These are phyloP conservation scores for Lucinisca nassula DNA, from an alignment of 2,888 invertebrate species.

Conservation along the genomic window DNA sequence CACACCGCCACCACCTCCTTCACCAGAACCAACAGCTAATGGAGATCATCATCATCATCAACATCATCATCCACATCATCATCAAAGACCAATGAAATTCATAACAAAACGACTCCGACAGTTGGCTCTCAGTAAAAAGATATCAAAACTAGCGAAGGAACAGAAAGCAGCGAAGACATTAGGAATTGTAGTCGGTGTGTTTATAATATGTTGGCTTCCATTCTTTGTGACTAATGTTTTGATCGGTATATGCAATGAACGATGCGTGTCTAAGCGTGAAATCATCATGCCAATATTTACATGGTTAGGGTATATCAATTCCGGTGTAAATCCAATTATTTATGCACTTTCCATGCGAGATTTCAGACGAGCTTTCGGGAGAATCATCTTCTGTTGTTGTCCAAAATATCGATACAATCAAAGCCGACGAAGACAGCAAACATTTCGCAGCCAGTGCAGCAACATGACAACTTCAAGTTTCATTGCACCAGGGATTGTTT, in stretches of 20 bases:
- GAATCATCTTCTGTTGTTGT: slow-evolving; percentile 92
- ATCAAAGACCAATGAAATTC: slow-evolving; percentile 78
- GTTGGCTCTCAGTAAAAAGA: slow-evolving; percentile 96
- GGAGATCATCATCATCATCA: slow-evolving; percentile 13
- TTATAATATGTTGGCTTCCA: slow-evolving; percentile 98
- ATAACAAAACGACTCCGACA: slow-evolving; percentile 88
- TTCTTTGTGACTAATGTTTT: slow-evolving; percentile 98
- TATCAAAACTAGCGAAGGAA: slow-evolving; percentile 98
- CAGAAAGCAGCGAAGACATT: slow-evolving; percentile 99
- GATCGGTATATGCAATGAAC: slow-evolving; percentile 94
- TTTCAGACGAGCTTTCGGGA: slow-evolving; percentile 95
- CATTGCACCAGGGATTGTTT: slow-evolving; percentile 41
- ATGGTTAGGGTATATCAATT: slow-evolving; percentile 88
- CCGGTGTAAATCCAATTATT: slow-evolving; percentile 93
- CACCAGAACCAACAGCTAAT: slow-evolving; percentile 17
- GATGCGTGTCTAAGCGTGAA: slow-evolving; percentile 86
- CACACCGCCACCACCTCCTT: slow-evolving; percentile 42
- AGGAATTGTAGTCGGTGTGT: slow-evolving; percentile 98
- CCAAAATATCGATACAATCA: slow-evolving; percentile 78
- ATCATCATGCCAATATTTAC: slow-evolving; percentile 86
- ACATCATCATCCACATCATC: slow-evolving; percentile 39
- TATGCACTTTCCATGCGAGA: slow-evolving; percentile 99
- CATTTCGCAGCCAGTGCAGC: slow-evolving; percentile 62
- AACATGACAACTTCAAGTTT: slow-evolving; percentile 80
- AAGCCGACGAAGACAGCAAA: slow-evolving; percentile 61